Percentiles rank a stretch among this genome's conserved stretches.
These are phyloP conservation scores for Coregonus suidteri DNA, from an alignment of 2,797 vertebrate species.

Conservation along the genomic window DNA sequence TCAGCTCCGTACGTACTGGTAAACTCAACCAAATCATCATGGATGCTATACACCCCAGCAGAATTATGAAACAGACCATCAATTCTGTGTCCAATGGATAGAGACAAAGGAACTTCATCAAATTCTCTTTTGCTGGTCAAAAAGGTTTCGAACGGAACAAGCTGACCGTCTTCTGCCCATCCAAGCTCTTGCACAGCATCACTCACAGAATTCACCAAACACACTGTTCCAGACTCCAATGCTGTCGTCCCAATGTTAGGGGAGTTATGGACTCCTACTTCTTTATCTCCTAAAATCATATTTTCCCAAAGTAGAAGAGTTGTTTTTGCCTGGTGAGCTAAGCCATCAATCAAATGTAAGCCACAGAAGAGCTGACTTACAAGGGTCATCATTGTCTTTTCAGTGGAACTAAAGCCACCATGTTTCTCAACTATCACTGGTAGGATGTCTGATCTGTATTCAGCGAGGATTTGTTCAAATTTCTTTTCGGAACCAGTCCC, in stretches of 20 bases:
- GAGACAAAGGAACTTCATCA: background rate
- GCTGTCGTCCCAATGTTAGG: background rate
- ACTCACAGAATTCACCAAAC: background rate
- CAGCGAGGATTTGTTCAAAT: background rate
- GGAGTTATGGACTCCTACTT: background rate
- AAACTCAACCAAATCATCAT: conserved; percentile 5
- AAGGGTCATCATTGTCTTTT: background rate
- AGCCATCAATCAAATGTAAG: conserved; percentile 7
- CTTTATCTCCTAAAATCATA: background rate
- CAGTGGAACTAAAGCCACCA: background rate
- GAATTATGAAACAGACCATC: background rate
- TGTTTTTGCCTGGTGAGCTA: conserved; percentile 4
- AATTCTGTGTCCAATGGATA: background rate
- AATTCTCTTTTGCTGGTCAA: background rate
- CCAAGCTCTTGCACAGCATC: background rate
- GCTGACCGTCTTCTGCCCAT: background rate
- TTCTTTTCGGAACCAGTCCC: background rate
- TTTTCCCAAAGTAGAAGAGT: conserved; percentile 6
- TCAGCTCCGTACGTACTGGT: background rate
- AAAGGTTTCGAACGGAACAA: background rate
- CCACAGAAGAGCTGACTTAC: conserved; percentile 7
- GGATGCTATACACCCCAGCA: background rate
- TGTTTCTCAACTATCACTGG: background rate
- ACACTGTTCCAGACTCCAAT: background rate
- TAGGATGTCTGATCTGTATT: conserved; percentile 4